These are phyloP conservation scores for Mus musculus DNA, from an alignment of 2,113 vertebrate genomes.

Conservation along the genomic window DNA sequence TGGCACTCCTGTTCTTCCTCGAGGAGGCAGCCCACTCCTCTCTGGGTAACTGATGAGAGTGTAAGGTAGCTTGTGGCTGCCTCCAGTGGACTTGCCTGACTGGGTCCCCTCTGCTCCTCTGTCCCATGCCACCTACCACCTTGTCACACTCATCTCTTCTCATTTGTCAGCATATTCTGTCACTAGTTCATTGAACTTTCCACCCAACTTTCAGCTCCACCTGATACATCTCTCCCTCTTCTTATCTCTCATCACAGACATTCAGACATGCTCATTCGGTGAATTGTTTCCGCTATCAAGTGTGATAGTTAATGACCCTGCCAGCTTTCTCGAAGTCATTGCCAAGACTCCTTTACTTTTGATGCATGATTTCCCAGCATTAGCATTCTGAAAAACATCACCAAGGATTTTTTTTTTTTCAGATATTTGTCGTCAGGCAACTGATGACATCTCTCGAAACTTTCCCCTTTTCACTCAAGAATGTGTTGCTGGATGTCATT, in stretches of 20 bases:
- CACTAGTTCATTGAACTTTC: neutral
- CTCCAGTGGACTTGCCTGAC: neutral
- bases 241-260: neutral
- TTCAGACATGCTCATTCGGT: neutral
- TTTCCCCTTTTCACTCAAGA: neutral
- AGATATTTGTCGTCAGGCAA: neutral
- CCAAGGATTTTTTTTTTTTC: neutral
- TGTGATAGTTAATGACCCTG: neutral
- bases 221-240: neutral
- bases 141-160: neutral
- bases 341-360: neutral
- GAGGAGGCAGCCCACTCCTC: rapidly evolving
- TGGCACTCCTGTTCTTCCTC: neutral
- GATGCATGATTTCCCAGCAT: neutral
- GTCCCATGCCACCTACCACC: too few species aligned
- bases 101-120: too few species aligned
- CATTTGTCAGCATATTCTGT: rapidly evolving
- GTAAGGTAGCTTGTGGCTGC: neutral
- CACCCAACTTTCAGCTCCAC: neutral
- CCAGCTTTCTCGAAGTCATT: neutral
- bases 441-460: neutral
- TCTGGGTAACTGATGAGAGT: neutral
- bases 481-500: neutral
- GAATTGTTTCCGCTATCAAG: neutral
- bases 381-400: neutral